Evolutionary conservation across 2,113 vertebrate genomes (phyloP).

Genomic region (Phyllostomus discolor): DNA sequence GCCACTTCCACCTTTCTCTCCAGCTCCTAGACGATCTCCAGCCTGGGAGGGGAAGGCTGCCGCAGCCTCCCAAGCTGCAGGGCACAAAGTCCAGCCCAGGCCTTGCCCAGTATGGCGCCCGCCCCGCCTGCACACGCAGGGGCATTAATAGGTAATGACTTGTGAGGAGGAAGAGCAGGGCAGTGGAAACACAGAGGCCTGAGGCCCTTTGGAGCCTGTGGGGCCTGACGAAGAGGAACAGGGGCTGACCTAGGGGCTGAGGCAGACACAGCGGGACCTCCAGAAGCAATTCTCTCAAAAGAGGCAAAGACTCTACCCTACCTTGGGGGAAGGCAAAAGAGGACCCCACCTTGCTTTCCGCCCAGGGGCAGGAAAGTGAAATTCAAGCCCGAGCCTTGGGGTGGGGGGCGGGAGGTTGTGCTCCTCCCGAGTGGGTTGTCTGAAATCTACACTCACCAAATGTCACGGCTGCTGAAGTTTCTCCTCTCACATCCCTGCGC

Average conservation of each 20-base stretch:
- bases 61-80: background rate
- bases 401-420: background rate
- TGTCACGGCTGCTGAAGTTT: background rate
- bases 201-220: background rate
- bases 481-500: background rate
- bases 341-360: background rate
- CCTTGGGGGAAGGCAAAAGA: background rate
- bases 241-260: background rate
- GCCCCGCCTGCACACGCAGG: background rate
- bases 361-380: slow-evolving; percentile 37
- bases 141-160: slow-evolving; percentile 61
- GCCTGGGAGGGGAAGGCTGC: background rate
- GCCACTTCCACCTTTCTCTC: background rate
- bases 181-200: background rate
- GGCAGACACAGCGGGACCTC: background rate
- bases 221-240: background rate
- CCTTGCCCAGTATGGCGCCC: background rate
- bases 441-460: slow-evolving; percentile 59
- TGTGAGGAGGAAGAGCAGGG: background rate
- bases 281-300: background rate
- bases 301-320: background rate
- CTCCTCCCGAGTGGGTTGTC: slow-evolving; percentile 27
- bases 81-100: slow-evolving; percentile 63
- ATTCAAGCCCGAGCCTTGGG: slow-evolving; percentile 25
- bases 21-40: background rate